These are phyloP conservation scores for Ianthella basta DNA, from an alignment of 37 sponge, comb jelly and placozoan species.

Conservation along the genomic window DNA sequence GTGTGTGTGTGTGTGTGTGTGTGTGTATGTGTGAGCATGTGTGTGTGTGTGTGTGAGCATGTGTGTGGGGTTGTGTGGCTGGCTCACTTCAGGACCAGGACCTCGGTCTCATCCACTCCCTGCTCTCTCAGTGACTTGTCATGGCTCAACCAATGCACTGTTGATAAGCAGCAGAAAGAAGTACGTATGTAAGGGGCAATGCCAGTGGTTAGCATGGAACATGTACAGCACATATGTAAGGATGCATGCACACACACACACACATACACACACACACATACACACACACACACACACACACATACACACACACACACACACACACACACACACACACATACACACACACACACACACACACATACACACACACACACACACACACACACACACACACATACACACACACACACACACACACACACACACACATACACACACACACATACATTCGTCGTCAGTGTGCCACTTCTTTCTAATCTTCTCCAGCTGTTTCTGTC, in stretches of 20 bases:
- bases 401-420: conserved; percentile 40
- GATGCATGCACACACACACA: background rate
- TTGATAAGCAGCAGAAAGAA: too few species aligned
- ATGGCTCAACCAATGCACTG: conserved; percentile 59
- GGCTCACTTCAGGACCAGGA: conserved; percentile 42
- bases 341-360: background rate
- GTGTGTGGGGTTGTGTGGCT: background rate
- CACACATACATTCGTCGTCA: conserved; percentile 20
- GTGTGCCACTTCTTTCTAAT: conserved; percentile 34
- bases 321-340: conserved; percentile 21
- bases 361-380: conserved; percentile 17
- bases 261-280: conserved; percentile 42
- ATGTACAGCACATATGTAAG: background rate
- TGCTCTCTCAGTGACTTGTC: conserved; percentile 70
- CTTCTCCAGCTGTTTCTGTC: conserved; percentile 23
- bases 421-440: conserved; percentile 36
- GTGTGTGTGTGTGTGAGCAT: background rate
- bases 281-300: conserved; percentile 48
- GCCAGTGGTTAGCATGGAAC: too few species aligned
- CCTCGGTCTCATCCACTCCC: conserved; percentile 58
- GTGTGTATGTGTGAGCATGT: background rate
- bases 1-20: background rate
- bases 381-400: conserved; percentile 48
- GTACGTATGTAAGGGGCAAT: background rate
- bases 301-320: conserved; percentile 32